Base-by-base conservation (phyloP, 2,797 vertebrate genomes). In the Paguma larvata region DNA sequence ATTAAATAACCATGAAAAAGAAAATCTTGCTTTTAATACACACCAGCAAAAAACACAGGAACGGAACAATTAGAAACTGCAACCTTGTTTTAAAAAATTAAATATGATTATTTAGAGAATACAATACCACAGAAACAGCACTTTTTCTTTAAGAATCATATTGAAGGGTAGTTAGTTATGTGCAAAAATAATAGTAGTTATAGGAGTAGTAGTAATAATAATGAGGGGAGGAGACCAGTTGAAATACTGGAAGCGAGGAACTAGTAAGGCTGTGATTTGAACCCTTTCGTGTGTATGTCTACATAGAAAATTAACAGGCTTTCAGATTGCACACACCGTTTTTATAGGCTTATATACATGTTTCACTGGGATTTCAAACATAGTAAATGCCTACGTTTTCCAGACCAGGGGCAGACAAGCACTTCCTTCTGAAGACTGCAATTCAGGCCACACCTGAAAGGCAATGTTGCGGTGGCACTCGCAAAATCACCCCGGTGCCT, bases 91-190 rank as follows among this genome's bases (percentile, higher is more conserved):
- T 68, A 97, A 98, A 98, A 98, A 98, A 97, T 98, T 98, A 98
- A 98, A 98, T 98, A 98, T 98, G 97, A 98, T 98, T 98, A 98
- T 98, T 98, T 98, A 98, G 98, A 84, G 98, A 98, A 98, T 98
- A 99, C 98, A 98, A 96, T 98, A 99, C 95, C 98, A 99, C 99
- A 98, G 98, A 98, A 99, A 99, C 98, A 98, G 98, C 98, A 99
- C 98, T 98, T 98, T 97, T 93, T 92, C 96, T 93, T 98, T 73
- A 98, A 98, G 98, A 98, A 97, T 97, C 93, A 95, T 98, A 98
- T 78, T 98, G 97, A 98, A 98, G 98, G 97, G 97, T 98, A 97
- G 95, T 98, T 98, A 98, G 96, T 98, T 95, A 98, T 98, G 98
- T 98, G 98, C 98, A 99, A 99, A 98, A 98, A 97, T 97, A 98